phyloP scores from a whole-genome alignment of 2,113 vertebrate genomes.

The Rhegmatorhina hoffmannsi region DNA sequence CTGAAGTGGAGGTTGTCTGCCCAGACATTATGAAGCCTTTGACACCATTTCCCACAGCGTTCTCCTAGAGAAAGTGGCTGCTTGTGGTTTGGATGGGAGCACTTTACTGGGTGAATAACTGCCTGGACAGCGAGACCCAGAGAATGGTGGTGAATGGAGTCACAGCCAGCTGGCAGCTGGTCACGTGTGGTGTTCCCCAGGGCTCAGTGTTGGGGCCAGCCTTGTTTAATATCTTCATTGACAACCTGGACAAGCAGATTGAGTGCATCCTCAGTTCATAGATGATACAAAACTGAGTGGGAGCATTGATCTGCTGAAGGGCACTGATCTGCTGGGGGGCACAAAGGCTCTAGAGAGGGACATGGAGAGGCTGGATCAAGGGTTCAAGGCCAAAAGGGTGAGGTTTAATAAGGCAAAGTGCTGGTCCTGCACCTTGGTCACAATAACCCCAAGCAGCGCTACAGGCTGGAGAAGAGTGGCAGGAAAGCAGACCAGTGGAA shows the following conservation, averaged over 20 bases:
- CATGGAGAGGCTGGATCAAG: background rate
- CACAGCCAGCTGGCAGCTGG: background rate
- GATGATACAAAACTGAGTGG: background rate
- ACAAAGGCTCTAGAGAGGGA: background rate
- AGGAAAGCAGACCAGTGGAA: background rate
- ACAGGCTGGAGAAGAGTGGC: background rate
- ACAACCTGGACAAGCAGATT: background rate
- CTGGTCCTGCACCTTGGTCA: background rate
- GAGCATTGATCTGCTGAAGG: accelerated
- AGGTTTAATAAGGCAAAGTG: background rate
- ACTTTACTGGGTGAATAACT: background rate
- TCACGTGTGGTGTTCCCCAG: background rate
- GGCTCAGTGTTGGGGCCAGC: background rate
- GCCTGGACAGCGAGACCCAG: background rate
- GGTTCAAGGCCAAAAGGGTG: background rate
- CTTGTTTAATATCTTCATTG: background rate
- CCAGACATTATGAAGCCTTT: background rate
- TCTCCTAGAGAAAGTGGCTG: background rate
- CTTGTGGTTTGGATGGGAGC: background rate
- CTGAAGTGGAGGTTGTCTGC: background rate
- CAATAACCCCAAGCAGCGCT: background rate
- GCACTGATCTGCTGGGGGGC: background rate
- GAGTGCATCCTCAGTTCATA: background rate
- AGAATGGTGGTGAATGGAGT: background rate
- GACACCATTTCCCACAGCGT: background rate